phyloP scores from a whole-genome alignment of 2,888 invertebrate genomes.

The Spilosoma lubricipeda region DNA sequence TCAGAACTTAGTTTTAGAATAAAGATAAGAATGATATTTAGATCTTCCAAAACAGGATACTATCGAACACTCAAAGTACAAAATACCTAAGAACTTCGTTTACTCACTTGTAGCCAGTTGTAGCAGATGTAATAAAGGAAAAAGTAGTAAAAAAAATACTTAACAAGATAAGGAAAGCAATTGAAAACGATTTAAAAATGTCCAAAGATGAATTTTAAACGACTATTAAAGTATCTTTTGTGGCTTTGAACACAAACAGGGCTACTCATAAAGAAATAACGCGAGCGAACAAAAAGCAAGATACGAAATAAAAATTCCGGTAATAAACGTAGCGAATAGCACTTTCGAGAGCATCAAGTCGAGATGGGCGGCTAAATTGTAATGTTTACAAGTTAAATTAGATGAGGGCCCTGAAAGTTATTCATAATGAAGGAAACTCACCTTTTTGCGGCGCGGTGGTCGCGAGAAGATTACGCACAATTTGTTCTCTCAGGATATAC shows the following conservation, averaged over 20 bases:
- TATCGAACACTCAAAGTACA: neutral
- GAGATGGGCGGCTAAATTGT: slow-evolving; percentile 80
- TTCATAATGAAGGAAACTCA: slow-evolving; percentile 74
- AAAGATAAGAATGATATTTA: neutral
- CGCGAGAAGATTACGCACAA: slow-evolving; percentile 71
- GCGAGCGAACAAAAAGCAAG: slow-evolving; percentile 66
- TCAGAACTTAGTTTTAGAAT: neutral
- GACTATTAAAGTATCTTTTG: slow-evolving; percentile 44
- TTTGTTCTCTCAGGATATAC: slow-evolving; percentile 60
- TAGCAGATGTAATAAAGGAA: neutral
- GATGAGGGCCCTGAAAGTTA: slow-evolving; percentile 76
- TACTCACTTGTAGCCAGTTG: neutral
- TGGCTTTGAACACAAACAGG: slow-evolving; percentile 54
- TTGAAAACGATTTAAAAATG: slow-evolving; percentile 19
- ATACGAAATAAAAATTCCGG: slow-evolving; percentile 72
- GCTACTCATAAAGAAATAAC: slow-evolving; percentile 70
- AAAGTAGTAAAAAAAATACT: slow-evolving; percentile 2
- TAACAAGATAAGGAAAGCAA: slow-evolving; percentile 15
- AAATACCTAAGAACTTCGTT: neutral
- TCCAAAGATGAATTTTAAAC: slow-evolving; percentile 24
- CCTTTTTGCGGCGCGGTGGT: slow-evolving; percentile 69
- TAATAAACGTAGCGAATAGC: slow-evolving; percentile 76
- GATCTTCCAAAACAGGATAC: neutral
- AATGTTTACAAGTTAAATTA: slow-evolving; percentile 84
- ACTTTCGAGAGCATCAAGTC: slow-evolving; percentile 77